Base-by-base conservation (phyloP, 2,797 vertebrate genomes). In the Helostoma temminkii region DNA sequence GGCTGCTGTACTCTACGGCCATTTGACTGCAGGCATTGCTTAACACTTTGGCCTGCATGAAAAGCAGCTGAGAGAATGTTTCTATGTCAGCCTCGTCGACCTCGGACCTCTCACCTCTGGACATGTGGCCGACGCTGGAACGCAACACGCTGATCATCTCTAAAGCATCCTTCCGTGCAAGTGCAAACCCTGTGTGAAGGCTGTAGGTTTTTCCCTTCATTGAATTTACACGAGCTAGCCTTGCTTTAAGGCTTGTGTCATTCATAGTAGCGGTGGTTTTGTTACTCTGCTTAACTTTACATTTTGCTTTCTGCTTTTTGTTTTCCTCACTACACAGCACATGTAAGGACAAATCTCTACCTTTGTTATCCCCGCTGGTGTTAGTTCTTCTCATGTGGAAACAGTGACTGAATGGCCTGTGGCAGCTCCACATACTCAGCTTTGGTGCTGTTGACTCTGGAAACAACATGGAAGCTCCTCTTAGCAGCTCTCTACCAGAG, bases 171-270 rank as follows among this genome's bases (percentile, higher is more conserved):
- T 94, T 95, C 78, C 94, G 94, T 88, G 96, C 96, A 69, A 94
- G 94, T 52, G 94, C 91, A 73, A 97, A 97, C 80, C 96, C 96
- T 66, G 93, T 93, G 50, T 96, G 96, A 92, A 96, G 95, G 87
- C 93, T 91, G 76, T 96, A 98, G 2, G 88, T 95, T 89, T 94
- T 97, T 62, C 96, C 95, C 84, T 97, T 97, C 92, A 97, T 95
- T 76, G 89, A 90, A 73, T 95, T 94, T 76, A 97, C 94, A 79
- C 67, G 88, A 1, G 91, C 89, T 60, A 97, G 94, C 77, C 78
- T 93, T 52, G 92, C 93, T 82, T 95, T 85, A 2, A 97, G 96
- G 85, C 93, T 94, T 90, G 91, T 84, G 59, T 90, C 91, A 0
- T 86, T 92, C 76, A 91, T 78, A 68, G 91, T 78, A 68, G 91